Percentiles rank a stretch among this genome's conserved stretches.
Evolutionary conservation across 2,888 invertebrate genomes (phyloP).

Genomic region (Thecocarcelia acutangulata): DNA sequence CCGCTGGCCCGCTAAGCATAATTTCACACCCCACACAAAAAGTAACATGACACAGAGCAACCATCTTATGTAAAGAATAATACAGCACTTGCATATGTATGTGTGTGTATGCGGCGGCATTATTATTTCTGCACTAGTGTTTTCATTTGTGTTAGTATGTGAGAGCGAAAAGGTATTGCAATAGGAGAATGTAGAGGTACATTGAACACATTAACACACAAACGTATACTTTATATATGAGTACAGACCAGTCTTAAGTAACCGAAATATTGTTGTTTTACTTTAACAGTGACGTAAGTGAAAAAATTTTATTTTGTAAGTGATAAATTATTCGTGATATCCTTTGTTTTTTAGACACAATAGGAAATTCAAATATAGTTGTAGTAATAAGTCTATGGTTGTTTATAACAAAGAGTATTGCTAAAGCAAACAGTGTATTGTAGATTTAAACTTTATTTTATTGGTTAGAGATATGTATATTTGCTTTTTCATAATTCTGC

Average conservation of each 20-base stretch:
- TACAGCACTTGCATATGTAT: constrained; percentile 11
- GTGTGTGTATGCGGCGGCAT: not conserved
- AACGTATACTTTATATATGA: not conserved
- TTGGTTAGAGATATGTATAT: too few relatives aligned
- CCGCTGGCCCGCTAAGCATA: constrained; percentile 59
- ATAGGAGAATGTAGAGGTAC: constrained; percentile 3
- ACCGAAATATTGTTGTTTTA: not conserved
- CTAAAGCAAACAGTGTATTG: too few relatives aligned
- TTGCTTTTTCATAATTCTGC: too few relatives aligned
- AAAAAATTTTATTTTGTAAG: too few relatives aligned
- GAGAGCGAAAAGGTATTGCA: constrained; percentile 10
- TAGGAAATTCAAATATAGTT: too few relatives aligned
- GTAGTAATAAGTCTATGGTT: too few relatives aligned
- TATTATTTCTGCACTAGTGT: not conserved
- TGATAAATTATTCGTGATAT: too few relatives aligned
- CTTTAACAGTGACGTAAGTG: too few relatives aligned
- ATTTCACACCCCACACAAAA: constrained; percentile 54
- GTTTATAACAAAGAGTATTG: too few relatives aligned
- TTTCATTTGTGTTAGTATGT: not conserved
- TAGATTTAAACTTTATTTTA: too few relatives aligned
- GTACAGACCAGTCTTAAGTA: constrained; percentile 2
- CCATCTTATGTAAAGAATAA: constrained; percentile 49
- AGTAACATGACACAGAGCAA: constrained; percentile 41
- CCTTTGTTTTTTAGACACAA: too few relatives aligned
- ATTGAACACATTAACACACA: constrained; percentile 1